Percentiles rank a stretch among this genome's conserved stretches.
These are phyloP conservation scores for Escarpia spicata DNA, from an alignment of 2,888 invertebrate genomes.

Conservation along the genomic window DNA sequence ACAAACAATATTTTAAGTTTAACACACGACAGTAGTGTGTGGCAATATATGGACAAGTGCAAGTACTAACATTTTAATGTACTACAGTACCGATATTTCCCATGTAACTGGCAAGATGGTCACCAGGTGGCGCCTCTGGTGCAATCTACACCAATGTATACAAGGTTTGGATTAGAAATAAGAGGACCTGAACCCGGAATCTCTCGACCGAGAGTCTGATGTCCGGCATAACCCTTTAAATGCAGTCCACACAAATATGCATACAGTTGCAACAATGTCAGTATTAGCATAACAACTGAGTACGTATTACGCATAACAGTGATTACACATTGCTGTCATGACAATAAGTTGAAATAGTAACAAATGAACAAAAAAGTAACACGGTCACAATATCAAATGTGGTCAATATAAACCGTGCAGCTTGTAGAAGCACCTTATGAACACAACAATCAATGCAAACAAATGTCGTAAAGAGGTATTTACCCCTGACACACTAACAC, in stretches of 20 bases:
- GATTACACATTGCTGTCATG: background rate
- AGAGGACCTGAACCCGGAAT: too few relatives aligned
- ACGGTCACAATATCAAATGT: background rate
- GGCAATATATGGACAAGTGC: background rate
- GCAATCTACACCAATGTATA: background rate
- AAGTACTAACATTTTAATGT: too few relatives aligned
- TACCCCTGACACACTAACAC: background rate
- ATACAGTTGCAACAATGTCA: background rate
- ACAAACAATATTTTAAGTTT: background rate
- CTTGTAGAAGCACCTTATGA: background rate
- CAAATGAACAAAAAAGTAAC: background rate
- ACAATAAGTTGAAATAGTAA: background rate
- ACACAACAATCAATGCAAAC: background rate
- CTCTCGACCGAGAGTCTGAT: too few relatives aligned
- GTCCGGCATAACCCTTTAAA: too few relatives aligned
- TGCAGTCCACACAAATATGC: background rate
- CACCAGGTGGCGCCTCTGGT: background rate
- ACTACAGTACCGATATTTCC: background rate
- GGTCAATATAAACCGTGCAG: background rate
- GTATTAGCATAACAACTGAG: background rate
- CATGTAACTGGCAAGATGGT: background rate
- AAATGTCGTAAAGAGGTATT: background rate
- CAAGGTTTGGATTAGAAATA: too few relatives aligned
- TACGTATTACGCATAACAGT: background rate
- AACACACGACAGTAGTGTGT: background rate